These are phyloP conservation scores for Arremon aurantiirostris DNA, from an alignment of 2,797 vertebrate genomes.

Conservation along the genomic window DNA sequence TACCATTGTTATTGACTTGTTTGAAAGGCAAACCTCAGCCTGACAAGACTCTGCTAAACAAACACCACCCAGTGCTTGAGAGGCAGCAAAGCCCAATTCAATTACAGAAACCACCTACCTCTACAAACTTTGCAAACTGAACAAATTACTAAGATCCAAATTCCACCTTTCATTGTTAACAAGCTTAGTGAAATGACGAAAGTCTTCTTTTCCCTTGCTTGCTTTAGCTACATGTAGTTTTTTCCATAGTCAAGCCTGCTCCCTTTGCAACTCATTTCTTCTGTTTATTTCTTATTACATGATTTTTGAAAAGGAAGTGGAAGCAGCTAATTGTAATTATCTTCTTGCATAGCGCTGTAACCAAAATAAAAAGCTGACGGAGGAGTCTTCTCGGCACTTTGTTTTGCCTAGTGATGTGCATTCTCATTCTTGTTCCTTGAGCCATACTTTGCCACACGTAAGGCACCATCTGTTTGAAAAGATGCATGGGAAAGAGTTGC, in stretches of 20 bases:
- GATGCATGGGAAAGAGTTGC: neutral
- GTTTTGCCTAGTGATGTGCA: neutral
- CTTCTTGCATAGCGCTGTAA: neutral
- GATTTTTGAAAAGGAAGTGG: neutral
- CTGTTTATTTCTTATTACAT: neutral
- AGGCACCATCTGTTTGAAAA: neutral
- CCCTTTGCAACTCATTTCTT: neutral
- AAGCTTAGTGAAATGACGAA: neutral
- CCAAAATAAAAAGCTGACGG: neutral
- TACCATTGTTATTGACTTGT: neutral
- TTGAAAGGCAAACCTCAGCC: neutral
- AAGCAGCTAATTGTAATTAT: neutral
- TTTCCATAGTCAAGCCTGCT: neutral
- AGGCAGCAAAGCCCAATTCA: neutral
- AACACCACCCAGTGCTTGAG: neutral
- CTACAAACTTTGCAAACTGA: neutral
- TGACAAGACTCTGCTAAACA: neutral
- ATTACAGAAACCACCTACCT: neutral
- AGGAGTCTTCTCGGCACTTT: neutral
- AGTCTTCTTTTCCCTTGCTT: neutral
- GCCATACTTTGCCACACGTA: accelerated
- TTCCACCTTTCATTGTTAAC: neutral
- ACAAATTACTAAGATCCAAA: neutral
- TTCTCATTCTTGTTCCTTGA: neutral
- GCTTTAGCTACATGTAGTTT: neutral